Evolutionary conservation across 2,888 invertebrate species (phyloP), one percentile per base, ranked within the genome.

Genomic region (Epinotia demarniana): DNA sequence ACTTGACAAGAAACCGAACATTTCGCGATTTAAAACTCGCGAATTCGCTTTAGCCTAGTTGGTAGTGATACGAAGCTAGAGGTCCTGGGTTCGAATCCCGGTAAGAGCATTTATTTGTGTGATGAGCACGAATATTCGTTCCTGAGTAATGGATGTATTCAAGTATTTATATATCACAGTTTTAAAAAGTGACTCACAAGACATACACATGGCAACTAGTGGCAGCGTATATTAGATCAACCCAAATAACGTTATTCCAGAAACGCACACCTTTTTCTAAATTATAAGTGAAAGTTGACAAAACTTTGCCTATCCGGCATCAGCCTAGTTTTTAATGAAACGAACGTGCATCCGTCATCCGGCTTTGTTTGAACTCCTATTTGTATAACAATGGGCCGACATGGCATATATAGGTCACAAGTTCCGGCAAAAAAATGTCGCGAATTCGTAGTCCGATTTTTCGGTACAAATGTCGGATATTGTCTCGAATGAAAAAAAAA

Each of bases 331-430:
- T 75, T 75, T 67, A 60, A 71, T 75, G 70, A 64, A 75, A 66
- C 64, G 60, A 66, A 39, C 64, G 69, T 70, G 55, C 60, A 66
- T 71, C 70, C 70, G 70, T 3, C 70, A 33, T 27, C 68, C n/a
- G 27, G 55, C 60, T 60, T 75, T 75, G 75, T 75, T 60, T 43
- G 62, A 23, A 53, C 71, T 64, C 57, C 43, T 70, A 49, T 71
- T 75, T 60, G 70, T 74, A 58, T 64, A 66, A 75, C 75, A 75
- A 75, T 71, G 75, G 75, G 46, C 58, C 60, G 70, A 66, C 75
- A 73, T 63, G 55, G 64, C 64, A 49, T 66, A 71, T 75, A 75
- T 75, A 75, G 75, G 75, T 75, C 75, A 75, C 19, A 64, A 53
- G 72, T 33, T 66, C 72, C 66, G 66, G 72, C 61, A 46, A 58